Base-by-base conservation (phyloP, 2,888 invertebrate genomes). In the Alentia gelatinosa region DNA sequence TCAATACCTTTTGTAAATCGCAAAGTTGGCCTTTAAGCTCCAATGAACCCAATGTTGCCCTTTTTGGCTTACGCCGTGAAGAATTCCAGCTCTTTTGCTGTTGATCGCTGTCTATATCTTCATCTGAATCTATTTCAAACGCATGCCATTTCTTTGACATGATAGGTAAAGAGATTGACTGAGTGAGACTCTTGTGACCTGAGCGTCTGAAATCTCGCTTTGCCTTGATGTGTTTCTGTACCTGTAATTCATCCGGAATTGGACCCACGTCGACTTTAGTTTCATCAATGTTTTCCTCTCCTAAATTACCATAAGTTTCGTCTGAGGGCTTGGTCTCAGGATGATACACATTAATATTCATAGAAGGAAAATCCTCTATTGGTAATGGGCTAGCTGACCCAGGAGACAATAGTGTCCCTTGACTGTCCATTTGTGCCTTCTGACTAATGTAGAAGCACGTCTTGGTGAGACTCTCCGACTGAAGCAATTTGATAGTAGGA, bases 71-170 rank as follows among this genome's bases (percentile, higher is more conserved):
- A n/a, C 30, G 9, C 83, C 35, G n/a, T 90, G n/a, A 35, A 37
- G n/a, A 9, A 12, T 7, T 40, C 26, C 33, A 89, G 37, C 40
- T n/a, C n/a, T n/a, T n/a, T 89, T 74, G 68, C 83, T 91, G 79
- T 12, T 63, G 39, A 5, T 40, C 12, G 15, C 12, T 39, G 23
- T 75, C 26, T 4, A 68, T 89, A 12, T 91, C 86, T 50, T 79
- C 89, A 56, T 83, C 91, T 7, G 89, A 68, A 12, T 91, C 91
- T 15, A 90, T 63, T 23, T 91, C 91, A 74, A 91, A 86, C 7
- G 91, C 90, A 15, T 50, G 79, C 90, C 91, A 90, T 39, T 30
- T 15, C 23, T 74, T 83, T 30, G 42, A 86, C 23, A 84, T n/a
- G 23, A 35, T 86, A 4, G 91, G 91, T n/a, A 90, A 37, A 12